Percentiles rank a stretch among this genome's conserved stretches.
phyloP scores from a whole-genome alignment of 2,888 invertebrate genomes.

The Arge pagana region DNA sequence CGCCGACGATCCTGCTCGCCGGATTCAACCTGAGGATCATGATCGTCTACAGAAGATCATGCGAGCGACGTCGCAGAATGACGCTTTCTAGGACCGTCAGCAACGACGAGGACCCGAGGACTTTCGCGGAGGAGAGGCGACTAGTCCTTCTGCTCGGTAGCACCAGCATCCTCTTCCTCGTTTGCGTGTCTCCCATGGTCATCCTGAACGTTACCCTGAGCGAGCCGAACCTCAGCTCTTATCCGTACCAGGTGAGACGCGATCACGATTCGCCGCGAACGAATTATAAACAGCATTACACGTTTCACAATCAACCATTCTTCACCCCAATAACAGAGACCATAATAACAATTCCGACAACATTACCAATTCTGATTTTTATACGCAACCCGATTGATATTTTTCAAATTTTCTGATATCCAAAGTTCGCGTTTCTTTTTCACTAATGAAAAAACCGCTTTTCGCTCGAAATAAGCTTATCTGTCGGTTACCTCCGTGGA shows the following conservation, averaged over 20 bases:
- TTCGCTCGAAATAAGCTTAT: no score
- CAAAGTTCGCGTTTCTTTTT: no score
- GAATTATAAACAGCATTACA: no score
- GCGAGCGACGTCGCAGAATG: conserved; percentile 69
- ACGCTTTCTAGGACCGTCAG: conserved; percentile 64
- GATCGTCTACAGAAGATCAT: conserved; percentile 69
- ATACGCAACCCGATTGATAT: no score
- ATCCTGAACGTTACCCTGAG: conserved; percentile 71
- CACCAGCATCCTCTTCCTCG: conserved; percentile 70
- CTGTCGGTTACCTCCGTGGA: no score
- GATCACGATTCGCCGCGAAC: no score
- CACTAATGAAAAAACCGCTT: no score
- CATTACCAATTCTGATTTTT: no score
- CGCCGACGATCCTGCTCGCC: conserved; percentile 70
- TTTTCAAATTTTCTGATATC: no score
- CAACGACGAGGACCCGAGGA: conserved; percentile 67
- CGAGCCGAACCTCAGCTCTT: conserved; percentile 65
- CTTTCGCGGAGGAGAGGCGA: conserved; percentile 71
- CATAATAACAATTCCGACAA: no score
- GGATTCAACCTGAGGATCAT: conserved; percentile 70
- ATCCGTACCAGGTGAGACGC: conserved; percentile 69
- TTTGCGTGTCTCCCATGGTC: conserved; percentile 75
- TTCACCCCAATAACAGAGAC: no score
- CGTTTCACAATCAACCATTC: no score
- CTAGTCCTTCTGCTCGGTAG: conserved; percentile 69